Conservation (phyloP, 2,888 invertebrate genomes). For the Coleophora deauratella region DNA sequence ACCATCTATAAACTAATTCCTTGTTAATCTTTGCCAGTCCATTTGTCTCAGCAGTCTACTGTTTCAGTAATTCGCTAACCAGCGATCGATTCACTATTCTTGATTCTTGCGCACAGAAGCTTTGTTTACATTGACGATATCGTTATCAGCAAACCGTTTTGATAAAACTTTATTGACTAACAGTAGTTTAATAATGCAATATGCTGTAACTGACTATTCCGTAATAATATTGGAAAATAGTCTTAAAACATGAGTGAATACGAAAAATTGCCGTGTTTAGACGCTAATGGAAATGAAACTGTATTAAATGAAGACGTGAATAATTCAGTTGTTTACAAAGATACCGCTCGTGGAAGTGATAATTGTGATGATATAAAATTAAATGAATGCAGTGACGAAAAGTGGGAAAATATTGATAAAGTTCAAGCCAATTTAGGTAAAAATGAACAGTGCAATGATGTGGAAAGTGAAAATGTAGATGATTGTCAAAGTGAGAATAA, state of each 20-base stretch:
- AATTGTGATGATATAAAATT: not conserved
- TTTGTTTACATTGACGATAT: slow-evolving; percentile 18
- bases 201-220: not conserved
- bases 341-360: not conserved
- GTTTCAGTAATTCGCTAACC: slow-evolving; percentile 15
- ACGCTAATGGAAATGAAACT: slow-evolving; percentile 8
- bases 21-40: slow-evolving; percentile 35
- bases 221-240: not conserved
- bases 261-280: slow-evolving; percentile 31
- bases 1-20: no score
- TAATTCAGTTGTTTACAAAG: slow-evolving; percentile 9
- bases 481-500: not conserved
- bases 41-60: no score
- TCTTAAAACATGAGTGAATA: slow-evolving; percentile 41
- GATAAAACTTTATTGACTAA: slow-evolving; percentile 25
- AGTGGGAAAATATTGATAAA: not conserved
- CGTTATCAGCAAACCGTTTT: slow-evolving; percentile 33
- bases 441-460: slow-evolving; percentile 2
- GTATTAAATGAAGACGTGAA: slow-evolving; percentile 5
- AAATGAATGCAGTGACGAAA: not conserved
- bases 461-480: slow-evolving; percentile 18
- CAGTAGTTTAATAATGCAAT: not conserved
- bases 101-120: slow-evolving; percentile 25
- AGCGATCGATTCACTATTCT: slow-evolving; percentile 23
- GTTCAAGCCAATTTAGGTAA: not conserved